Percentiles rank a stretch among this genome's conserved stretches.
Evolutionary conservation across 2,113 vertebrate genomes (phyloP).

Genomic region (Vombatus ursinus): DNA sequence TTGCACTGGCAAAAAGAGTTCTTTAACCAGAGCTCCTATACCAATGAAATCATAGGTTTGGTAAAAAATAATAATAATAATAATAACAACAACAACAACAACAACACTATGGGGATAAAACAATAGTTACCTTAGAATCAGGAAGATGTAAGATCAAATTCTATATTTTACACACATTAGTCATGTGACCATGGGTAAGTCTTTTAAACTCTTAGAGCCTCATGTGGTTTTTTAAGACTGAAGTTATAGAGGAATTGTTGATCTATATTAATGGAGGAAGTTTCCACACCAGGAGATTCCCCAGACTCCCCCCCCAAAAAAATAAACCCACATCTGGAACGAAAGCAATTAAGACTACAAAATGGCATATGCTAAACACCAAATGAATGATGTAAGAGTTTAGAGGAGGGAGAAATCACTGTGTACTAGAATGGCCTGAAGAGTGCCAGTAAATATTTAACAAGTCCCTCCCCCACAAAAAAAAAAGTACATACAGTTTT

Average conservation of each 20-base stretch:
- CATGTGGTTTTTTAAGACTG: neutral
- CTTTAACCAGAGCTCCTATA: neutral
- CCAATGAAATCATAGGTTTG: neutral
- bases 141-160: neutral
- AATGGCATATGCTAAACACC: neutral
- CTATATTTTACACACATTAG: neutral
- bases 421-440: neutral
- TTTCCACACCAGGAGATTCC: neutral
- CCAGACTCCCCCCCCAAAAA: neutral
- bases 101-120: neutral
- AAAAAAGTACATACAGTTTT: neutral
- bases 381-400: neutral
- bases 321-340: neutral
- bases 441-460: neutral
- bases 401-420: neutral
- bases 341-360: neutral
- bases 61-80: neutral
- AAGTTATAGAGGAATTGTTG: neutral
- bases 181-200: neutral
- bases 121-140: neutral
- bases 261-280: neutral
- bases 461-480: neutral
- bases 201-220: neutral
- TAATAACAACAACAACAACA: neutral
- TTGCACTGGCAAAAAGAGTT: neutral